A percentile compares a stretch with the other conserved stretches of the same genome.
Conservation (phyloP, 37 sponge, comb jelly and placozoan genomes). For the Geodia barretti region DNA sequence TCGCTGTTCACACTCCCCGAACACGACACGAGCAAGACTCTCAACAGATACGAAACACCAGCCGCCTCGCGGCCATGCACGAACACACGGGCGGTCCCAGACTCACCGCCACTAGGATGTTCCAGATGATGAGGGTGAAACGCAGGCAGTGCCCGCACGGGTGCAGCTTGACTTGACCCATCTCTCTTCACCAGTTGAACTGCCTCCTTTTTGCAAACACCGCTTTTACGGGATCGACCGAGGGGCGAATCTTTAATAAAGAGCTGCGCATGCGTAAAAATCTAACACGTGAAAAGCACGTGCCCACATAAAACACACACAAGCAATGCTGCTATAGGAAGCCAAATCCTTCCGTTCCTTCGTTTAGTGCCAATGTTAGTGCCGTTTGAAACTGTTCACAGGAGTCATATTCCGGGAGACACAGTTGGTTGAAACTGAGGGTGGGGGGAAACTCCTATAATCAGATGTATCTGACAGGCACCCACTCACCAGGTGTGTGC, state of each 20-base stretch:
- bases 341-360: slow-evolving; percentile 91
- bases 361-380: slow-evolving; percentile 80
- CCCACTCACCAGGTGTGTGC: slow-evolving; percentile 88
- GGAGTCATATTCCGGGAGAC: slow-evolving; percentile 78
- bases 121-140: not conserved
- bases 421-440: slow-evolving; percentile 89
- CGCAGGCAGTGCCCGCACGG: not conserved
- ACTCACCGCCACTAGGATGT: not conserved
- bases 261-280: not conserved
- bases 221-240: too few relatives aligned
- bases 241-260: too few relatives aligned
- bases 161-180: not conserved
- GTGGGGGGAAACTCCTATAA: not conserved
- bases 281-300: too few relatives aligned
- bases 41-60: too few relatives aligned
- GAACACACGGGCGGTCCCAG: too few relatives aligned
- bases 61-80: too few relatives aligned
- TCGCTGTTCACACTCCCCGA: too few relatives aligned
- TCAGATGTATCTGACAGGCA: not conserved
- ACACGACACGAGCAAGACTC: too few relatives aligned
- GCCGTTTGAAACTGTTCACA: slow-evolving; percentile 79
- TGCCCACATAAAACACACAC: too few relatives aligned
- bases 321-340: slow-evolving; percentile 34
- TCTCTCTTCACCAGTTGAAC: too few relatives aligned
- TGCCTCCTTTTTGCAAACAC: too few relatives aligned